Percentiles rank a stretch among this genome's conserved stretches.
Conservation (phyloP, 2,888 invertebrate genomes). For the Leucozona laternaria region DNA sequence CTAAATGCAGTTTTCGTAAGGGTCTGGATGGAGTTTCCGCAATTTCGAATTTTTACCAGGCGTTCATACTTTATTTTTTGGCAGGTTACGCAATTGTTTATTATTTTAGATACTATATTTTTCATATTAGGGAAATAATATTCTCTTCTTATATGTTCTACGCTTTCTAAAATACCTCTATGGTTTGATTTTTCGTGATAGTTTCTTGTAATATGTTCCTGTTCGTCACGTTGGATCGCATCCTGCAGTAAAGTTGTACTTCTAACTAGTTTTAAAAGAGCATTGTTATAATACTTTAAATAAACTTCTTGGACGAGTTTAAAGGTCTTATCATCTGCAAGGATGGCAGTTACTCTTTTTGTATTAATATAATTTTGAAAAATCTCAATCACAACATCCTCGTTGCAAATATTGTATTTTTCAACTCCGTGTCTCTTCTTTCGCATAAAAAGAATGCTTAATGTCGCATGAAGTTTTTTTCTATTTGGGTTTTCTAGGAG, state of each 20-base stretch:
- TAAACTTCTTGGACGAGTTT: slow-evolving; percentile 46
- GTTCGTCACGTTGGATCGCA: slow-evolving; percentile 36
- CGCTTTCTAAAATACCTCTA: slow-evolving; percentile 45
- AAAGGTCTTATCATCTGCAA: slow-evolving; percentile 50
- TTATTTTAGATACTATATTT: slow-evolving; percentile 35
- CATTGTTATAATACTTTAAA: slow-evolving; percentile 48
- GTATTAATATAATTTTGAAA: slow-evolving; percentile 11
- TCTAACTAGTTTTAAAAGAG: slow-evolving; percentile 40
- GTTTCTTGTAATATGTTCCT: slow-evolving; percentile 36
- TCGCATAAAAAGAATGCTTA: slow-evolving; percentile 21
- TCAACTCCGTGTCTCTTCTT: slow-evolving; percentile 26
- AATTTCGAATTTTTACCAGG: slow-evolving; percentile 42
- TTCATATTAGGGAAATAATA: slow-evolving; percentile 65
- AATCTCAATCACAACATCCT: slow-evolving; percentile 14
- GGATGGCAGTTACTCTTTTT: slow-evolving; percentile 52
- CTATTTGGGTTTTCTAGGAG: slow-evolving; percentile 13
- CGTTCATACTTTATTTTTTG: slow-evolving; percentile 68
- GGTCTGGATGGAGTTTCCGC: slow-evolving; percentile 70
- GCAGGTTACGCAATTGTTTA: slow-evolving; percentile 57
- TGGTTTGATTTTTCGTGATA: slow-evolving; percentile 50
- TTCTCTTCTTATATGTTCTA: slow-evolving; percentile 39
- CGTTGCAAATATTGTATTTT: slow-evolving; percentile 15
- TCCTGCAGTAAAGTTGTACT: slow-evolving; percentile 28
- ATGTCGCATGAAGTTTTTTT: not conserved
- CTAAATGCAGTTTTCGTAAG: too few species aligned